Base-by-base conservation (phyloP, 2,888 invertebrate genomes). In the Leptinotarsa peninsularis region DNA sequence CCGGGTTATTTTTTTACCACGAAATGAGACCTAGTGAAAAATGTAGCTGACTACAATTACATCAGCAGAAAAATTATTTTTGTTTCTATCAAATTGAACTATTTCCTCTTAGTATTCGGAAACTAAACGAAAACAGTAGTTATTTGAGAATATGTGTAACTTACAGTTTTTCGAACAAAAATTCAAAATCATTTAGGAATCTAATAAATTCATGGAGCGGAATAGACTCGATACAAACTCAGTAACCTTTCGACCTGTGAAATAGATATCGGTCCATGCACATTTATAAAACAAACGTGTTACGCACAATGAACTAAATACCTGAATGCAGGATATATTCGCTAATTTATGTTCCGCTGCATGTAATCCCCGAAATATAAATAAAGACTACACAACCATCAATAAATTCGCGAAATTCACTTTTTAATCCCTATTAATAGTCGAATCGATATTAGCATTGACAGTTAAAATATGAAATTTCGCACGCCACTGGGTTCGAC, bases 401-500 rank as follows among this genome's bases (percentile, higher is more conserved):
- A n/a, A 67, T 74, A 74, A 49, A 70, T 71, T 67, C 54, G 18
- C 52, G n/a, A 49, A 67, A 52, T 63, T 58, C 66, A 67, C 66
- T 67, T 67, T 71, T 67, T 71, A 71, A 74, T 74, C 75, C 75
- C 49, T 66, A 72, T 75, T 72, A 68, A 75, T 72, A 50, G 72
- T 58, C 56, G 66, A 75, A 69, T 66, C 63, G 63, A 63, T 63
- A 63, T 63, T 63, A 5, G n/a, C 17, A 63, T 63, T 67, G 77
- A 76, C 76, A 74, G 71, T 73, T 75, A 69, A 77, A 76, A 79
- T 78, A 77, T 77, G 77, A 75, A 76, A 77, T 77, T 79, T 77
- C 58, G 79, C 71, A 76, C 80, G 80, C 74, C 81, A 69, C 78
- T 80, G 81, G 66, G n/a, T 71, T 54, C 76, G 76, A 76, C 81